Base-by-base conservation (phyloP, 2,797 vertebrate species). In the Carduelis carduelis region DNA sequence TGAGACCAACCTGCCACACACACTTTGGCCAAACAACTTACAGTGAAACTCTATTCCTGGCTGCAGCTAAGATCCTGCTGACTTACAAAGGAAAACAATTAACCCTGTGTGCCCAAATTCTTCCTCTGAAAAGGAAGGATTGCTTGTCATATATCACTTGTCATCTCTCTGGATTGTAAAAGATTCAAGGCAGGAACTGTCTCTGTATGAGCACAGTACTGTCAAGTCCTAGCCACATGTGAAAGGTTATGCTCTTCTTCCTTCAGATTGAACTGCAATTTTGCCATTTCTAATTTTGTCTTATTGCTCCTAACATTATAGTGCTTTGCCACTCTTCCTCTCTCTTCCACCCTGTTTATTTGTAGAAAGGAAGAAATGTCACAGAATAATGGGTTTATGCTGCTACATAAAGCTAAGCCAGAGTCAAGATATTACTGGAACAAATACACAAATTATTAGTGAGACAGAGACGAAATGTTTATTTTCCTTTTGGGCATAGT, bases 311-410 rank as follows among this genome's bases (percentile, higher is more conserved):
- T 44, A 59, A 65, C 3, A 0, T 81, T 91, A 43, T 3, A 95
- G 59, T 44, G 17, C 28, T 76, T 86, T 56, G 44, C 52, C 56
- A 47, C 69, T n/a, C 24, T 69, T 91, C 50, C 68, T 83, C 60
- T 83, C 49, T 41, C 26, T 34, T 81, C 43, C 50, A 35, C 91
- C 81, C 69, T 83, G 47, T 83, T 91, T 88, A 56, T 87, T 75
- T 86, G 65, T 70, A 86, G 65, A 92, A 91, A 57, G 44, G 60
- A 91, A 96, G 59, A 95, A 93, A 79, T 89, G 56, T 32, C 70
- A 74, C 57, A 81, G 77, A 63, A 75, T 72, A 88, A 76, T 34
- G 41, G n/a, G 64, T 66, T 84, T 12, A 4, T 84, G 59, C 64
- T 78, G 72, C 69, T 84, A 50, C 46, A 26, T 32, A 85, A 83